Evolutionary conservation across 1,140 invertebrate species (phyloP).

Genomic region (Kradibia gibbosae): DNA sequence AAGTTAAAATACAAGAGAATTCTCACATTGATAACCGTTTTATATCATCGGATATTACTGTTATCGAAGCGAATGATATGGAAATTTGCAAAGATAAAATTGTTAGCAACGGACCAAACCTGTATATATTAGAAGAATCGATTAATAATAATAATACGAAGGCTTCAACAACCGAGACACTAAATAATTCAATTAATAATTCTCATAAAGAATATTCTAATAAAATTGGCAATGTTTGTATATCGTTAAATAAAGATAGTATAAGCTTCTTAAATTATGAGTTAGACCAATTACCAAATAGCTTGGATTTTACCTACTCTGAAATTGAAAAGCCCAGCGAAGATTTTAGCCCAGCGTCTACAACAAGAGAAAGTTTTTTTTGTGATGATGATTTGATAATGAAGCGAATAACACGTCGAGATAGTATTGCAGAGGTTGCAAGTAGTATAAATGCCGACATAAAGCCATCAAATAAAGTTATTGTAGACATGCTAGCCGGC

Average conservation of each 20-base stretch:
- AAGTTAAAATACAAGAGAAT: not conserved
- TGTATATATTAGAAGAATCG: not conserved
- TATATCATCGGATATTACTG: not conserved
- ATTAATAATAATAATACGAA: not conserved
- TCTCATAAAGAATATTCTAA: not conserved
- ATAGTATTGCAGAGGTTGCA: slow-evolving; percentile 62
- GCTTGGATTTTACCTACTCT: slow-evolving; percentile 41
- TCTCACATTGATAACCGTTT: not conserved
- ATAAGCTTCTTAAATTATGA: not conserved
- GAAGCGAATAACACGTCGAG: slow-evolving; percentile 52
- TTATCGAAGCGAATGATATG: slow-evolving; percentile 13
- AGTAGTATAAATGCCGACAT: slow-evolving; percentile 61
- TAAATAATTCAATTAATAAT: not conserved
- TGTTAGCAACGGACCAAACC: not conserved
- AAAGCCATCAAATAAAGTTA: slow-evolving; percentile 55
- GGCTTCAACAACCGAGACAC: not conserved
- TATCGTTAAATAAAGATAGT: not conserved
- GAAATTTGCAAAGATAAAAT: slow-evolving; percentile 15
- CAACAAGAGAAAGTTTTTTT: slow-evolving; percentile 26
- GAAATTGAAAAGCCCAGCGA: slow-evolving; percentile 32
- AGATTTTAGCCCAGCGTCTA: slow-evolving; percentile 20
- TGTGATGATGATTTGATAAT: slow-evolving; percentile 34
- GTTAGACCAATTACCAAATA: not conserved
- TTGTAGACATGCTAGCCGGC: slow-evolving; percentile 51
- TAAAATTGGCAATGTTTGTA: slow-evolving; percentile 15